phyloP scores from a whole-genome alignment of 1,140 invertebrate species.

The Penaeus indicus region DNA sequence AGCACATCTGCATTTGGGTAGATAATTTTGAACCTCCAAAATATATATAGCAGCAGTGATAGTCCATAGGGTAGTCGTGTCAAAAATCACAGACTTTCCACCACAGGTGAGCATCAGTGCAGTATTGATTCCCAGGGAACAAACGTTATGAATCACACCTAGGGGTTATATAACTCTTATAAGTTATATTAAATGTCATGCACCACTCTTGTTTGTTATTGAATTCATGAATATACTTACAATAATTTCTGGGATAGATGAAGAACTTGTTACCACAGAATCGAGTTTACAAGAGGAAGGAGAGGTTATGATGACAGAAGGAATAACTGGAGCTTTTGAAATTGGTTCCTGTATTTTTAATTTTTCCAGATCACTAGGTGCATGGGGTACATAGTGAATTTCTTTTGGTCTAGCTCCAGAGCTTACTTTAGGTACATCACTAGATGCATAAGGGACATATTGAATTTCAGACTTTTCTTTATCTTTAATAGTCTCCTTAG shows the following conservation, averaged over 20 bases:
- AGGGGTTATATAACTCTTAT: too few relatives aligned
- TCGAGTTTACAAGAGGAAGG: constrained; percentile 22
- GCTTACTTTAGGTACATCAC: background rate
- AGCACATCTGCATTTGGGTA: too few relatives aligned
- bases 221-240: constrained; percentile 35
- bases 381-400: constrained; percentile 49
- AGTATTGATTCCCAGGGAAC: too few relatives aligned
- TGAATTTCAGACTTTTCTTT: background rate
- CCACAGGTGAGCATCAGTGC: too few relatives aligned
- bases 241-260: constrained; percentile 21
- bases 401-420: constrained; percentile 17
- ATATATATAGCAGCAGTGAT: too few relatives aligned
- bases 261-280: constrained; percentile 36
- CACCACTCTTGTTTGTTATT: constrained; percentile 27
- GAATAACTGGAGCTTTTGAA: background rate
- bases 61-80: too few relatives aligned
- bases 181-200: constrained; percentile 4
- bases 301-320: constrained; percentile 24
- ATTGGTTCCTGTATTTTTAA: background rate
- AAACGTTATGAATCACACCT: too few relatives aligned
- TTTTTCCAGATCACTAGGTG: constrained; percentile 37
- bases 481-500: background rate
- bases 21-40: too few relatives aligned
- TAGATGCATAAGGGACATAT: background rate
- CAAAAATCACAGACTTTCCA: too few relatives aligned